Conservation (phyloP, 2,888 invertebrate species). For the Cremastinae sp. region DNA sequence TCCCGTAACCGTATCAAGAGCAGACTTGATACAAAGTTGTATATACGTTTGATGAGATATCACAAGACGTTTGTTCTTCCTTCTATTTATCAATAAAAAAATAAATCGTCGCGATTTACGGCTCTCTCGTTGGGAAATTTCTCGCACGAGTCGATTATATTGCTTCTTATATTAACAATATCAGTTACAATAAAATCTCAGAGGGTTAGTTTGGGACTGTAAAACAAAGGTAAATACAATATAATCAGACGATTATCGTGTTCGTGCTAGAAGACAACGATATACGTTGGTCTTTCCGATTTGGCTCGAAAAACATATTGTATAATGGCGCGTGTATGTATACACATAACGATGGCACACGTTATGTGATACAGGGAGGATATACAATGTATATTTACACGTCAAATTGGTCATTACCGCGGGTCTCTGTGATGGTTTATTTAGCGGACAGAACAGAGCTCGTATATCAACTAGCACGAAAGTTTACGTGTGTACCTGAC, state of each 20-base stretch:
- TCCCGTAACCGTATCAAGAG: constrained; percentile 10
- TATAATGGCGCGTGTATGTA: too few species aligned
- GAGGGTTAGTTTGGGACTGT: constrained; percentile 44
- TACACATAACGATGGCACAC: constrained; percentile 28
- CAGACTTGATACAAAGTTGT: background rate
- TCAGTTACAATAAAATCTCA: constrained; percentile 21
- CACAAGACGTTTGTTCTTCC: background rate
- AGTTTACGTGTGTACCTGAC: constrained; percentile 34
- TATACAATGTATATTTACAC: constrained; percentile 51
- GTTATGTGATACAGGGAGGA: too few species aligned
- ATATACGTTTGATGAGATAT: background rate
- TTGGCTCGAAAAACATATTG: constrained; percentile 41
- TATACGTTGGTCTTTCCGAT: constrained; percentile 59
- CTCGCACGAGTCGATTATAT: background rate
- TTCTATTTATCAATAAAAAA: constrained; percentile 19
- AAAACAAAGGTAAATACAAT: constrained; percentile 48
- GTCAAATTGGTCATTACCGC: constrained; percentile 47
- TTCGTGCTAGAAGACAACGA: constrained; percentile 43
- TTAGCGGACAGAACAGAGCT: constrained; percentile 8
- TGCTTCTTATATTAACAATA: constrained; percentile 21
- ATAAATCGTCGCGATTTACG: background rate
- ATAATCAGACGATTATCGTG: constrained; percentile 46
- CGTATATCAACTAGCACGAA: constrained; percentile 15
- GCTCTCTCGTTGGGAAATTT: background rate
- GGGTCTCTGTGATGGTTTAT: constrained; percentile 2